Evolutionary conservation across 2,888 invertebrate genomes (phyloP), one percentile per base, ranked within the genome.

Genomic region (Clivina fossor): DNA sequence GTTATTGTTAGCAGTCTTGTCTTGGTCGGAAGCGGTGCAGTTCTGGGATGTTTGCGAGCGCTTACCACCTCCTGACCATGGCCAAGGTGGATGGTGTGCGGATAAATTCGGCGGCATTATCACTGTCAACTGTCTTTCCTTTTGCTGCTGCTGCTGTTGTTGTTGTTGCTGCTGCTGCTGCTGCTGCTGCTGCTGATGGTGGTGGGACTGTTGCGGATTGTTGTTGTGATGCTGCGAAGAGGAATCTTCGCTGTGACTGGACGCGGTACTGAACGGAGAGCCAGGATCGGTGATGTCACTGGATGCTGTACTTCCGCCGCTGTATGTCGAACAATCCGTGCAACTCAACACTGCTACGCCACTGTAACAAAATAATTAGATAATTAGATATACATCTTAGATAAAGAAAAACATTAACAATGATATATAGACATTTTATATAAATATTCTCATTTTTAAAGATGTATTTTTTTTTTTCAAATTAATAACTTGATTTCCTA

Each of bases 201-300:
- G n/a, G n/a, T n/a, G n/a, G n/a, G n/a, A n/a, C n/a, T n/a, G n/a
- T n/a, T n/a, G n/a, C n/a, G n/a, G n/a, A n/a, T n/a, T n/a, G n/a
- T n/a, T n/a, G n/a, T n/a, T n/a, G n/a, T n/a, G n/a, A n/a, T n/a
- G n/a, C 49, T 56, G 62, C 35, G 63, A 67, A 38, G 68, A 69
- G 43, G 74, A 72, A 60, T 72, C 73, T 63, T 74, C 76, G 38
- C 73, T 73, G 63, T 74, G 73, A 65, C 71, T 71, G 62, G 82
- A 79, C 68, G 79, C 78, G 63, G 86, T 85, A 74, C 87, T 90
- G 75, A 85, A 88, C 65, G 91, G 91, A 57, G 90, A 90, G 62
- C 88, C 87, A 54, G 90, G 90, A 74, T 90, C 90, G 65, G 90
- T 89, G 74, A 90, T 88, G 77, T 90, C 91, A 76, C 90, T 90